Conservation (phyloP, 2,113 vertebrate genomes). For the Periophthalmodon schlosseri region DNA sequence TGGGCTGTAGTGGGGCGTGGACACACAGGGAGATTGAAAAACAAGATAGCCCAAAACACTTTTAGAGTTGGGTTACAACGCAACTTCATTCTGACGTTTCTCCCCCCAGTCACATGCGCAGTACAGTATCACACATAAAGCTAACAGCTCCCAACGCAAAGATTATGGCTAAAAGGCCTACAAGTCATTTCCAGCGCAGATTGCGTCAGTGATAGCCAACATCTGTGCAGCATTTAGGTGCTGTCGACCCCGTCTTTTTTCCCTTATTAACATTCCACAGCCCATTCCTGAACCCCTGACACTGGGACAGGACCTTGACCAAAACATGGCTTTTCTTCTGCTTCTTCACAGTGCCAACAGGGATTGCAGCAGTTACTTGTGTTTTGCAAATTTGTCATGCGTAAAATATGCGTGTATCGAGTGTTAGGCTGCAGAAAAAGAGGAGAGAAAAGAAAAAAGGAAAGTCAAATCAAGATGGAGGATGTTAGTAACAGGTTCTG, state of each 20-base stretch:
- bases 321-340: slow-evolving; percentile 37
- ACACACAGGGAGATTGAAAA: slow-evolving; percentile 57
- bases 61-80: slow-evolving; percentile 47
- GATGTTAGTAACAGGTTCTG: slow-evolving; percentile 8
- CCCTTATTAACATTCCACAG: slow-evolving; percentile 67
- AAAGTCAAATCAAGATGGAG: neutral
- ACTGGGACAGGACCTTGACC: slow-evolving; percentile 53
- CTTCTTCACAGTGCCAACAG: slow-evolving; percentile 10
- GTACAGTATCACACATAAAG: slow-evolving; percentile 9
- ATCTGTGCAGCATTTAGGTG: slow-evolving; percentile 67
- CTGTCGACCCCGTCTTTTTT: slow-evolving; percentile 33
- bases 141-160: slow-evolving; percentile 20
- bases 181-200: slow-evolving; percentile 46
- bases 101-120: slow-evolving; percentile 22
- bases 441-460: slow-evolving; percentile 4
- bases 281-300: slow-evolving; percentile 51
- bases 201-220: slow-evolving; percentile 51
- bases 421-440: slow-evolving; percentile 13
- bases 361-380: slow-evolving; percentile 39
- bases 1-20: slow-evolving; percentile 62
- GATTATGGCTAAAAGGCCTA: slow-evolving; percentile 1
- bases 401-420: slow-evolving; percentile 25
- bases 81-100: slow-evolving; percentile 59
- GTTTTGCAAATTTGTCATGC: slow-evolving; percentile 43
- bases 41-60: slow-evolving; percentile 55